Evolutionary conservation across 2,888 invertebrate species (phyloP).

Genomic region (Petrolisthes manimaculis): DNA sequence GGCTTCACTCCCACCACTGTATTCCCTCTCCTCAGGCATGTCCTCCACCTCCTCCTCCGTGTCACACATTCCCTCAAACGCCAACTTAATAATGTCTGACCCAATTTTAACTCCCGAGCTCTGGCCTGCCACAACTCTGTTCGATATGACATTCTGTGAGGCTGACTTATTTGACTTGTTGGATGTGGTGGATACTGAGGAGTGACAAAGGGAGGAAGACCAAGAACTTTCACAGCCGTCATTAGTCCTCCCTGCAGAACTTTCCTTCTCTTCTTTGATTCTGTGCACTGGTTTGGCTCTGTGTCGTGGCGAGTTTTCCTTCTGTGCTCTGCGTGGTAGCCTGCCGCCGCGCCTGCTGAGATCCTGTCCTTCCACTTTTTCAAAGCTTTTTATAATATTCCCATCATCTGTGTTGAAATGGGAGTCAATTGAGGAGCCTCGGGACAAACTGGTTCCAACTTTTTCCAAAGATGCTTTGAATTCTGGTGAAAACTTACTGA

Average conservation of each 20-base stretch:
- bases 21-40: slow-evolving; percentile 18
- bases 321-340: neutral
- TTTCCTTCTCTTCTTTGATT: neutral
- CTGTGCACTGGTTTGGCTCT: neutral
- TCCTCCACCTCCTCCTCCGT: slow-evolving; percentile 35
- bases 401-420: neutral
- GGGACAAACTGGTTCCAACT: slow-evolving; percentile 10
- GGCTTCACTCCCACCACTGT: neutral
- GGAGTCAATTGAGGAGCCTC: slow-evolving; percentile 1
- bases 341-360: neutral
- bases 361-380: neutral
- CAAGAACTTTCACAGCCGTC: neutral
- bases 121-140: neutral
- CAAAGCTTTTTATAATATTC: neutral
- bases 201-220: no score
- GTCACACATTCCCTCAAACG: slow-evolving; percentile 11
- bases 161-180: no score
- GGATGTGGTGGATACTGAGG: no score
- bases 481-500: slow-evolving; percentile 13
- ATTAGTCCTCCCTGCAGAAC: neutral
- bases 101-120: neutral
- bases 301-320: slow-evolving; percentile 32
- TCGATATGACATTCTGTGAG: no score
- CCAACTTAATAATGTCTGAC: neutral
- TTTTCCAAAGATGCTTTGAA: slow-evolving; percentile 34